These are phyloP conservation scores for Falco concolor DNA, from an alignment of 2,797 vertebrate species.

Conservation along the genomic window DNA sequence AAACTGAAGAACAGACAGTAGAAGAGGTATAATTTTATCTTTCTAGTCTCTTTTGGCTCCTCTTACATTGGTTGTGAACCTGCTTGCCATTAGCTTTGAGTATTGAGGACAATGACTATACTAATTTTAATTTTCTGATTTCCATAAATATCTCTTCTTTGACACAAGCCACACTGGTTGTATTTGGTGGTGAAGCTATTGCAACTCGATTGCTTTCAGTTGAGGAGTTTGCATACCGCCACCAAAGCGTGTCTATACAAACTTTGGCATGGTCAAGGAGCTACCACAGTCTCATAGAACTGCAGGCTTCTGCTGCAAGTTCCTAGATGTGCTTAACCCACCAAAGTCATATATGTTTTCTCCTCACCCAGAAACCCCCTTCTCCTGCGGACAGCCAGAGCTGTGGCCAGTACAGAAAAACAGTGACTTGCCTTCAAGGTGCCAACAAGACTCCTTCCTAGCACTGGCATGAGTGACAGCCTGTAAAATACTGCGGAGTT, in stretches of 20 bases:
- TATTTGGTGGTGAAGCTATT: not conserved
- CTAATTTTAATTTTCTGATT: not conserved
- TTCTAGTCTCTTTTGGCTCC: not conserved
- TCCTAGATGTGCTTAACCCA: not conserved
- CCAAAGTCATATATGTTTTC: accelerated
- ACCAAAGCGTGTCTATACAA: not conserved
- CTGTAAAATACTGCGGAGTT: not conserved
- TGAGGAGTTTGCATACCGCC: not conserved
- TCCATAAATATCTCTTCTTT: not conserved
- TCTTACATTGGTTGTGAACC: not conserved
- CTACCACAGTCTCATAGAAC: accelerated
- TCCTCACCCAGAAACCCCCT: not conserved
- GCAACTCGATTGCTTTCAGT: not conserved
- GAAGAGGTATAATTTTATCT: not conserved
- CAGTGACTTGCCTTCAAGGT: not conserved
- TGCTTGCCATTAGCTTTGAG: not conserved
- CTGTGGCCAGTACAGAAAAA: not conserved
- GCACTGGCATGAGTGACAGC: not conserved
- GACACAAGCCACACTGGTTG: not conserved
- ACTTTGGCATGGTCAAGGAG: not conserved
- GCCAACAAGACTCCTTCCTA: not conserved
- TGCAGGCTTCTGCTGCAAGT: not conserved
- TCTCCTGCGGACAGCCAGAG: not conserved
- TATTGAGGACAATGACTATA: not conserved
- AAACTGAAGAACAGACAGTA: not conserved